These are phyloP conservation scores for Prunella himalayana DNA, from an alignment of 2,113 vertebrate species.

Conservation along the genomic window DNA sequence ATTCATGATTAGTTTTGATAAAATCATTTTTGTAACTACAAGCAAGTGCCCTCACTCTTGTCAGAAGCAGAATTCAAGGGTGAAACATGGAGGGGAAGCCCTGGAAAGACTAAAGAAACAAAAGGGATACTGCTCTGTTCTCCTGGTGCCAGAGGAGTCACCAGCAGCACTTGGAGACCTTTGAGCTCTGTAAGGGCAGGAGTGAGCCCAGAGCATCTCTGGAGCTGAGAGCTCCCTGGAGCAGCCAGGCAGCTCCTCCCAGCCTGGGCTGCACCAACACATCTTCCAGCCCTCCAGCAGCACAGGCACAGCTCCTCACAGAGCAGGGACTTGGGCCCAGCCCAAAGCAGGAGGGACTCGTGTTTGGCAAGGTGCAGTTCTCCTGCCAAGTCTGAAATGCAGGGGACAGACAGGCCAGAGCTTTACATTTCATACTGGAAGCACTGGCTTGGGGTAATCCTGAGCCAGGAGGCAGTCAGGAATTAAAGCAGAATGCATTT, in stretches of 20 bases:
- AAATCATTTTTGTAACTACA: not conserved
- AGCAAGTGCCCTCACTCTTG: not conserved
- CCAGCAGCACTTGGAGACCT: not conserved
- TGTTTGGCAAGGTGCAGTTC: not conserved
- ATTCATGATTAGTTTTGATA: not conserved
- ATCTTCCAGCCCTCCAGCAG: not conserved
- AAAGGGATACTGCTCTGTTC: rapidly evolving
- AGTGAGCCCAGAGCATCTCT: rapidly evolving
- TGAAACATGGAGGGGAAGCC: not conserved
- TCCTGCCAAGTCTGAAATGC: not conserved
- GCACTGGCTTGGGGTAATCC: not conserved
- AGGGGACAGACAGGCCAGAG: not conserved
- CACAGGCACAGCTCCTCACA: no score
- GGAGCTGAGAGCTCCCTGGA: not conserved
- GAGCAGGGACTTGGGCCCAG: not conserved
- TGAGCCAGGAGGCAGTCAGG: not conserved
- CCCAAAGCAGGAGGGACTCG: not conserved
- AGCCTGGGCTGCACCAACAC: not conserved
- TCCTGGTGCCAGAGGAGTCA: not conserved
- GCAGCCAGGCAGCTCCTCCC: not conserved
- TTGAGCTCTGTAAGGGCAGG: not conserved
- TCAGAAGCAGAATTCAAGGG: not conserved
- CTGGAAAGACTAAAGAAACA: not conserved
- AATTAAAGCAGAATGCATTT: not conserved
- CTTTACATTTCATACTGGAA: not conserved